Conservation (phyloP, 2,888 invertebrate species). For the Brachyopa scutellaris region DNA sequence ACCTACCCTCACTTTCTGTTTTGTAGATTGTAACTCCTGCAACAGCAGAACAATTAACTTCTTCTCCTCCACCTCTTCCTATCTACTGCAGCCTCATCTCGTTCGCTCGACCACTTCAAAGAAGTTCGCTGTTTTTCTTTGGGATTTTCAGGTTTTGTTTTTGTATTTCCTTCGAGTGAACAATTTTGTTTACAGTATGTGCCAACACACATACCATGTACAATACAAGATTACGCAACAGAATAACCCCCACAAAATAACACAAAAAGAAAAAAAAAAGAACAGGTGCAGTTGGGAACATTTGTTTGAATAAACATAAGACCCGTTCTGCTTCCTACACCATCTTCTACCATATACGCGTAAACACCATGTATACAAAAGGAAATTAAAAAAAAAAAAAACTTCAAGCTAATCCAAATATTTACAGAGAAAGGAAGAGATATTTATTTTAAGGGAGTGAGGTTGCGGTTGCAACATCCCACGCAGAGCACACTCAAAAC, state of each 20-base stretch:
- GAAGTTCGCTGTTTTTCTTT: conserved; percentile 41
- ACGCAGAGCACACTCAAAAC: too few relatives aligned
- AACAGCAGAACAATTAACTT: conserved; percentile 32
- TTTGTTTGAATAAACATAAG: conserved; percentile 44
- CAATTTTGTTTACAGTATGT: conserved; percentile 55
- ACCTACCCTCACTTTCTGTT: background rate
- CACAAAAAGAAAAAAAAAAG: conserved; percentile 1
- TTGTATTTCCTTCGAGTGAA: background rate
- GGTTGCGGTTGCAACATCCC: background rate
- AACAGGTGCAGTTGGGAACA: conserved; percentile 65
- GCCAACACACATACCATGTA: conserved; percentile 38
- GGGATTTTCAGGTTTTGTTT: conserved; percentile 14
- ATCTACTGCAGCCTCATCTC: background rate
- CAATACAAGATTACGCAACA: conserved; percentile 40
- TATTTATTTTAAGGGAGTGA: conserved; percentile 10
- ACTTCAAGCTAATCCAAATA: background rate
- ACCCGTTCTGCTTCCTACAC: conserved; percentile 1
- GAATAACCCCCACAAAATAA: background rate
- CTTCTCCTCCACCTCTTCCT: conserved; percentile 1
- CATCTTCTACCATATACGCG: background rate
- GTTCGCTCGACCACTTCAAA: conserved; percentile 42
- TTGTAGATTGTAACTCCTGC: background rate
- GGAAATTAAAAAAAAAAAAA: background rate
- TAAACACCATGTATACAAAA: conserved; percentile 7
- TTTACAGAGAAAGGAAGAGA: background rate